A percentile compares a stretch with the other conserved stretches of the same genome.
Conservation (phyloP, 2,888 invertebrate genomes). For the Philopedon plagiatum region DNA sequence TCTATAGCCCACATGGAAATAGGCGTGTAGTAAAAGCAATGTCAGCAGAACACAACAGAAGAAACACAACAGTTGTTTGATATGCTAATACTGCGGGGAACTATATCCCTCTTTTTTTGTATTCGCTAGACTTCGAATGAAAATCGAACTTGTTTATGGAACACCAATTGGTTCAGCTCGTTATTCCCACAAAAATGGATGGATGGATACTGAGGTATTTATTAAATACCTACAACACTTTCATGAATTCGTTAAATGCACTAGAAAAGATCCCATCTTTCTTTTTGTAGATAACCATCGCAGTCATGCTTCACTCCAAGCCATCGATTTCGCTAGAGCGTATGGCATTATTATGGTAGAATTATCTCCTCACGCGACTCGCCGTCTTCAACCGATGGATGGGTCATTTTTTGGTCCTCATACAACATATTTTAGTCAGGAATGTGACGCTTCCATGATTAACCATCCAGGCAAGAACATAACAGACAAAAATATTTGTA, state of each 20-base stretch:
- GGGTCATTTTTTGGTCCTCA: conserved; percentile 2
- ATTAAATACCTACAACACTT: conserved; percentile 11
- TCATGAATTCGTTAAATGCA: background rate
- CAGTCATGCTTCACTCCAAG: background rate
- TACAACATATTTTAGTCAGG: background rate
- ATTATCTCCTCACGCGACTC: conserved; percentile 1
- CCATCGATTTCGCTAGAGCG: background rate
- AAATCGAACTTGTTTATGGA: conserved; percentile 11
- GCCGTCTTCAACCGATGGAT: too few relatives aligned
- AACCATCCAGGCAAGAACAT: background rate
- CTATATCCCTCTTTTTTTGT: conserved; percentile 6
- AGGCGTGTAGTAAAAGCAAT: background rate
- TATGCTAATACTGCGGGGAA: conserved; percentile 4
- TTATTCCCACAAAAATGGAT: conserved; percentile 11
- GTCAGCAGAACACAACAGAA: conserved; percentile 4
- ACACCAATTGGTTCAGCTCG: background rate
- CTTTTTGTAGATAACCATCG: conserved; percentile 10
- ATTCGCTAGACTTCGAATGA: conserved; percentile 4
- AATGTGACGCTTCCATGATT: background rate
- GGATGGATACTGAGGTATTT: conserved; percentile 7
- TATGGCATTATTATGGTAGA: conserved; percentile 9
- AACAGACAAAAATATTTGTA: conserved; percentile 2
- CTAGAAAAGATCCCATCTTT: background rate
- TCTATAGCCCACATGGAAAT: conserved; percentile 3
- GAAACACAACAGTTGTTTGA: conserved; percentile 14